A percentile compares a stretch with the other conserved stretches of the same genome.
Evolutionary conservation across 1,140 invertebrate genomes (phyloP).

Genomic region (Drosophila ficusphila): DNA sequence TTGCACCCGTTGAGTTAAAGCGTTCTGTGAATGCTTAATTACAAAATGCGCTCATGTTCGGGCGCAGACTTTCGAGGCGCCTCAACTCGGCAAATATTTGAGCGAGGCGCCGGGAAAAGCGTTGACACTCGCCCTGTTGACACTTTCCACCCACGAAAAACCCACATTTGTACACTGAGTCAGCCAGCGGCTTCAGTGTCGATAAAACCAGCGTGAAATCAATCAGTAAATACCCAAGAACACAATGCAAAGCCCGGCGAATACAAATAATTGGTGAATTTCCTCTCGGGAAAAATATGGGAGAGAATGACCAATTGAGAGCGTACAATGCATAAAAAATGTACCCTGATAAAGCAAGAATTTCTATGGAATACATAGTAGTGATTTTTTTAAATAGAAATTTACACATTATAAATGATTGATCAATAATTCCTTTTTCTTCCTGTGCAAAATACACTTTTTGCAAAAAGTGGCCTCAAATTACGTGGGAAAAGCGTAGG

Average conservation of each 20-base stretch:
- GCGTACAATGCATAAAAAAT: no score
- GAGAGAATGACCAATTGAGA: no score
- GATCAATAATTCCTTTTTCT: neutral
- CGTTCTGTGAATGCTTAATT: conserved; percentile 78
- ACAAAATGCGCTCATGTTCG: conserved; percentile 52
- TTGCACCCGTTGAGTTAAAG: conserved; percentile 19
- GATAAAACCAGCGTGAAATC: conserved; percentile 32
- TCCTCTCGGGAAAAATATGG: neutral
- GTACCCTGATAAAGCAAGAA: no score
- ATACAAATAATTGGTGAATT: conserved; percentile 2
- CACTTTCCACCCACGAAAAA: conserved; percentile 7
- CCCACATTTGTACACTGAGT: conserved; percentile 3
- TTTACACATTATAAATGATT: no score
- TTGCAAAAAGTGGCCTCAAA: conserved; percentile 4
- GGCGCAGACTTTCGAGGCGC: conserved; percentile 34
- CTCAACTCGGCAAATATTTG: conserved; percentile 40
- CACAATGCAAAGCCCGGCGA: conserved; percentile 9
- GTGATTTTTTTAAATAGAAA: no score
- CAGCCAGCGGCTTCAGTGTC: neutral
- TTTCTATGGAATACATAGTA: no score
- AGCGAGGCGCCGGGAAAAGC: conserved; percentile 23
- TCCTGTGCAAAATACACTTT: neutral
- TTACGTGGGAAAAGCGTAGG: neutral
- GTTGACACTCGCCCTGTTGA: conserved; percentile 35
- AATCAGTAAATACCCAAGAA: conserved; percentile 27